Conservation (phyloP, 2,888 invertebrate genomes). For the Phyllotreta cruciferae region DNA sequence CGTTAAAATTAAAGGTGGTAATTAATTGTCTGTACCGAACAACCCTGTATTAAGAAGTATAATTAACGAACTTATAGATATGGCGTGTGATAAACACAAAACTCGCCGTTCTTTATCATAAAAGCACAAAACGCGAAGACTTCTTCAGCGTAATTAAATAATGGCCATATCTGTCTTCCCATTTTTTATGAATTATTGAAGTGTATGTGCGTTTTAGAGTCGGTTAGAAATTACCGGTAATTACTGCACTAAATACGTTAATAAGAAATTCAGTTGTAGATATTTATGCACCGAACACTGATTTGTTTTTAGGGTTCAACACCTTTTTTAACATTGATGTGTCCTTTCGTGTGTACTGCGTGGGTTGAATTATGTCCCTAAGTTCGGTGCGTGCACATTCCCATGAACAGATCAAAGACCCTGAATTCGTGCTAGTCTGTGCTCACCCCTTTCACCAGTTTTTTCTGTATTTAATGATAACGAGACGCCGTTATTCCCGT, state of each 20-base stretch:
- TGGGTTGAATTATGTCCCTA: conserved; percentile 17
- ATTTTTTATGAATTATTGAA: conserved; percentile 23
- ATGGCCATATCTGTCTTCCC: conserved; percentile 31
- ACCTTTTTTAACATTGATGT: conserved; percentile 16
- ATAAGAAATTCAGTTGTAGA: too few relatives aligned
- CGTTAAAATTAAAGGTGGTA: too few relatives aligned
- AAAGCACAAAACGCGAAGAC: conserved; percentile 37
- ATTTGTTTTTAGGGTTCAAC: neutral
- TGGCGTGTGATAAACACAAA: conserved; percentile 48
- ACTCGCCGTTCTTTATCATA: conserved; percentile 33
- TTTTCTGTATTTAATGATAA: conserved; percentile 23
- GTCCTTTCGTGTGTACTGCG: conserved; percentile 11
- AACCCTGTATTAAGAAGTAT: conserved; percentile 39
- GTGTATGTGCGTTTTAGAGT: conserved; percentile 16
- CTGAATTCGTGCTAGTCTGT: conserved; percentile 41
- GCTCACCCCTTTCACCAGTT: conserved; percentile 29
- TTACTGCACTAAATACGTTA: neutral
- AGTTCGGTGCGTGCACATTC: conserved; percentile 44
- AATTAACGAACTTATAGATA: conserved; percentile 43
- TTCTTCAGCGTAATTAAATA: conserved; percentile 41
- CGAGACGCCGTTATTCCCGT: conserved; percentile 22
- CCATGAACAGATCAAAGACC: conserved; percentile 47
- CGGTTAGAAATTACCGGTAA: conserved; percentile 10
- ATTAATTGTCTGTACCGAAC: neutral
- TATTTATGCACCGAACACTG: too few relatives aligned